phyloP scores from a whole-genome alignment of 2,113 vertebrate species.

The Euleptes europaea region DNA sequence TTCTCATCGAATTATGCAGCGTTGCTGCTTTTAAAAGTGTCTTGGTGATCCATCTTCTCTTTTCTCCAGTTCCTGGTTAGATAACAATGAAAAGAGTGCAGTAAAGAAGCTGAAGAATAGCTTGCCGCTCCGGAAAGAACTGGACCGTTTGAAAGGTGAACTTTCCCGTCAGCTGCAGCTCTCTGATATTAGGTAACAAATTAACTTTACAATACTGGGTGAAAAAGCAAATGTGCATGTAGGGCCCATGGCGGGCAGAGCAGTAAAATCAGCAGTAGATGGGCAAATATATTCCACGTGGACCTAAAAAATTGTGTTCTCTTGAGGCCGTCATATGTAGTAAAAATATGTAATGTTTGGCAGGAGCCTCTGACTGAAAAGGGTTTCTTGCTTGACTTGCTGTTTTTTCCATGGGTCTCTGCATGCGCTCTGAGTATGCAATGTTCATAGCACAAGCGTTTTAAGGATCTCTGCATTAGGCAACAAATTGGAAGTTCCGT shows the following conservation, averaged over 20 bases:
- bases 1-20: not conserved
- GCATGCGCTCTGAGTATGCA: not conserved
- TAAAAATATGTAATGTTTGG: not conserved
- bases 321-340: not conserved
- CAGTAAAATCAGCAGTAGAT: not conserved
- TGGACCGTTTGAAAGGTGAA: conserved; percentile 85
- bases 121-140: conserved; percentile 86
- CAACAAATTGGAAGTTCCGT: not conserved
- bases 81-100: conserved; percentile 81
- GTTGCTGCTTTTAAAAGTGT: not conserved
- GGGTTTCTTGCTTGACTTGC: not conserved
- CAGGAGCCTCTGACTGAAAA: not conserved
- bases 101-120: conserved; percentile 83
- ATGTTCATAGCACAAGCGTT: not conserved
- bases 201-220: not conserved
- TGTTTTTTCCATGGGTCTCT: not conserved
- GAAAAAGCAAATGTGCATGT: not conserved
- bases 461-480: not conserved
- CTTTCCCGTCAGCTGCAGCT: conserved; percentile 83
- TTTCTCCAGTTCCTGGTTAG: conserved; percentile 86
- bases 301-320: not conserved
- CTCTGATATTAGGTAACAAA: conserved; percentile 87
- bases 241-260: not conserved
- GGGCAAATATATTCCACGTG: not conserved
- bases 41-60: not conserved